These are phyloP conservation scores for Gasteruption jaculator DNA, from an alignment of 2,888 invertebrate genomes.

Conservation along the genomic window DNA sequence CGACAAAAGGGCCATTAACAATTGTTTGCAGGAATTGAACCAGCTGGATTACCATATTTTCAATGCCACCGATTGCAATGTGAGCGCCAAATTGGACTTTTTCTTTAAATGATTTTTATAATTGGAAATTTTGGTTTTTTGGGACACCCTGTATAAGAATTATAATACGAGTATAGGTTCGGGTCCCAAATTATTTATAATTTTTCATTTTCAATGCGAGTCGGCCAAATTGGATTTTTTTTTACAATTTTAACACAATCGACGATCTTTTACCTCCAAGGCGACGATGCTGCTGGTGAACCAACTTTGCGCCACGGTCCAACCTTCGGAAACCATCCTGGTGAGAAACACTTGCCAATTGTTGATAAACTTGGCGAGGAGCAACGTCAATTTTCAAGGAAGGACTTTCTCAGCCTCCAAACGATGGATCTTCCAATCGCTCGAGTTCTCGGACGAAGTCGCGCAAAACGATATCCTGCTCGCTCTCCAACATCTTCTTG, in stretches of 20 bases:
- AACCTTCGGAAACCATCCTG: conserved; percentile 31
- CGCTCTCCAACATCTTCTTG: conserved; percentile 32
- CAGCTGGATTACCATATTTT: conserved; percentile 58
- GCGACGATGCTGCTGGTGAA: conserved; percentile 32
- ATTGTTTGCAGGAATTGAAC: conserved; percentile 61
- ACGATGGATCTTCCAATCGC: conserved; percentile 35
- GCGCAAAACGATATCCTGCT: conserved; percentile 27
- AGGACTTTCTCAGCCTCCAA: conserved; percentile 30
- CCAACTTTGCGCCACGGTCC: conserved; percentile 33
- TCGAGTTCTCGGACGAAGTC: conserved; percentile 28
- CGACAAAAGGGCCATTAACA: conserved; percentile 50
- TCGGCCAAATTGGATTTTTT: conserved; percentile 4
- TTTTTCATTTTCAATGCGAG: background rate
- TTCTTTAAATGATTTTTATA: too few relatives aligned
- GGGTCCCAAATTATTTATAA: conserved; percentile 2
- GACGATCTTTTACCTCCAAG: conserved; percentile 25
- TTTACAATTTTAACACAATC: background rate
- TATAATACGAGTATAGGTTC: too few relatives aligned
- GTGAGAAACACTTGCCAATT: conserved; percentile 36
- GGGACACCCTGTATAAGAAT: too few relatives aligned
- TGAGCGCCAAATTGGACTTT: too few relatives aligned
- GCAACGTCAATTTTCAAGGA: conserved; percentile 29
- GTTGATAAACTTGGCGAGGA: conserved; percentile 32
- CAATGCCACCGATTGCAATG: conserved; percentile 53
- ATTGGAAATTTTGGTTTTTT: too few relatives aligned